Percentiles rank a stretch among this genome's conserved stretches.
These are phyloP conservation scores for Acleris literana DNA, from an alignment of 2,888 invertebrate genomes.

Conservation along the genomic window DNA sequence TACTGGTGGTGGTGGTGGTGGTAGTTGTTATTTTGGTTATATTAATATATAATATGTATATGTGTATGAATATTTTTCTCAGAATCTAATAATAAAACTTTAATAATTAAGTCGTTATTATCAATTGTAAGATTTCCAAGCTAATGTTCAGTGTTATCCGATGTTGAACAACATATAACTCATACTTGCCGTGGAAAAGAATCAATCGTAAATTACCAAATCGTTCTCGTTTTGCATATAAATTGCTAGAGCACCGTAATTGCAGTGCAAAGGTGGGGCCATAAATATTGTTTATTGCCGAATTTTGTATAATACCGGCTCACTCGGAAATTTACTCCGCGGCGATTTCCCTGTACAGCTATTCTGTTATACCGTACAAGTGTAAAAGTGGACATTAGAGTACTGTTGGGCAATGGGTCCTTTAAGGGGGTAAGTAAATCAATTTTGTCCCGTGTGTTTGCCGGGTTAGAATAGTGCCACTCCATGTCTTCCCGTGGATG, in stretches of 20 bases:
- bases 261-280: slow-evolving; percentile 36
- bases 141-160: too few relatives aligned
- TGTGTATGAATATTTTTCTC: too few relatives aligned
- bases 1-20: too few relatives aligned
- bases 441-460: too few relatives aligned
- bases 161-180: neutral
- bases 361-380: neutral
- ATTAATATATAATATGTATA: too few relatives aligned
- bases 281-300: slow-evolving; percentile 37
- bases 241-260: slow-evolving; percentile 33
- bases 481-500: too few relatives aligned
- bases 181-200: slow-evolving; percentile 23
- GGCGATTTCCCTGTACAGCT: slow-evolving; percentile 14
- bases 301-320: slow-evolving; percentile 35
- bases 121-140: too few relatives aligned
- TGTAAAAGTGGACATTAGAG: neutral
- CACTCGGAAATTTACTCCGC: slow-evolving; percentile 34
- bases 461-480: too few relatives aligned
- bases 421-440: neutral
- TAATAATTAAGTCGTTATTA: too few relatives aligned
- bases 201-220: slow-evolving; percentile 37
- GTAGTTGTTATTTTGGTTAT: too few relatives aligned
- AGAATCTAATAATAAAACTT: too few relatives aligned
- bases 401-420: neutral
- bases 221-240: slow-evolving; percentile 33